Base-by-base conservation (phyloP, 2,113 vertebrate species). In the Gobius niger region DNA sequence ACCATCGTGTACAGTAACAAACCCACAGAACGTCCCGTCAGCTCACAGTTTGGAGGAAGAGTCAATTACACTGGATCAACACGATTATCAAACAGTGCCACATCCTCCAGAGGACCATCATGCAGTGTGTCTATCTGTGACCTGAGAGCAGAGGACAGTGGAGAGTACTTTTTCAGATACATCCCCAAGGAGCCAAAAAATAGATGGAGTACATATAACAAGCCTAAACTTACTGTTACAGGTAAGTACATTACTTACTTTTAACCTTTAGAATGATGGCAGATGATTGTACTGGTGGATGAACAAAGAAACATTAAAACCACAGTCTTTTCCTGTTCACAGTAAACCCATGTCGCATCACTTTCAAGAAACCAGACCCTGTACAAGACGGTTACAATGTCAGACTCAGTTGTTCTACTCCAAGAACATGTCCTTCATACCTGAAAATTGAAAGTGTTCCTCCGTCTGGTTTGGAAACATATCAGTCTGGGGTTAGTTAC, bases 261-360 rank as follows among this genome's bases (percentile, higher is more conserved):
- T 16, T 42, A 9, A 8, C 3, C 10, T 52, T 51, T 10, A 52
- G 51, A 52, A 52, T 16, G 2, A 18, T 52, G 16, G 9, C 52
- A 14, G 47, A 49, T 49, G 47, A 49, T 5, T 15, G 47, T 49
- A 24, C 12, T 54, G 6, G 16, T 51, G 50, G 5, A 15, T 16
- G 9, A 16, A 41, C 14, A 15, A 54, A 52, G 18, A 53, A 19
- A 9, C 18, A 19, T 9, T 9, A 56, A 13, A 56, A 53, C 9
- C 19, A n/a, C 8, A 15, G 50, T 14, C n/a, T 14, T 13, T 10
- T 53, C 5, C 41, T 78, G 0, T 68, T 82, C 80, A 34, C 68
- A 92, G 91, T 78, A 1, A 91, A 92, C 52, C 73, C 42, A 40
- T 92, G 91, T 56, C 81, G 15, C 0, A 64, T 92, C 57, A 70